A percentile compares a stretch with the other conserved stretches of the same genome.
phyloP scores from a whole-genome alignment of 2,797 vertebrate genomes.

The Apogon talboti region DNA sequence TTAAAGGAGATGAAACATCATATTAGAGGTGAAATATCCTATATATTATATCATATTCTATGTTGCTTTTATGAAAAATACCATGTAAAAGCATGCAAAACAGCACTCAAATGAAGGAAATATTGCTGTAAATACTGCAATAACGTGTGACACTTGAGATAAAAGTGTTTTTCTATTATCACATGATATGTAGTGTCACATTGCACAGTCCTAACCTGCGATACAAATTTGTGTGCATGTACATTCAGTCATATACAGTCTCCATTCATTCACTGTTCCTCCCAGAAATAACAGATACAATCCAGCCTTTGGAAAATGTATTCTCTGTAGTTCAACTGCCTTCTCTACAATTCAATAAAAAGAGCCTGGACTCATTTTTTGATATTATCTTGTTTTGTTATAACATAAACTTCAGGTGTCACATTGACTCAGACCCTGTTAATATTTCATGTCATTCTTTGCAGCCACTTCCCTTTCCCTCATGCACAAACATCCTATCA shows the following conservation, averaged over 20 bases:
- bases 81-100: too few species aligned
- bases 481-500: slow-evolving; percentile 27
- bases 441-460: slow-evolving; percentile 73
- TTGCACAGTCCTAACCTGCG: too few species aligned
- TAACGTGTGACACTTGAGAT: too few species aligned
- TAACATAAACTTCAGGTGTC: slow-evolving; percentile 58
- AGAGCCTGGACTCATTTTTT: slow-evolving; percentile 10
- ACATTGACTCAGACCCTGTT: slow-evolving; percentile 54
- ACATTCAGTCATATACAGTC: slow-evolving; percentile 2
- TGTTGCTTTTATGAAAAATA: too few species aligned
- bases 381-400: slow-evolving; percentile 56
- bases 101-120: too few species aligned
- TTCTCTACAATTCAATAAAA: slow-evolving; percentile 43
- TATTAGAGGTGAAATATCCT: too few species aligned
- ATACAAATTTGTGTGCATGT: neutral
- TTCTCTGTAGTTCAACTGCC: slow-evolving; percentile 18
- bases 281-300: slow-evolving; percentile 7
- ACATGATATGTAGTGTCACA: too few species aligned
- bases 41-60: too few species aligned
- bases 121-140: too few species aligned
- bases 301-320: slow-evolving; percentile 30
- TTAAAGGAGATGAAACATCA: too few species aligned
- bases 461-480: slow-evolving; percentile 37
- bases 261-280: slow-evolving; percentile 19
- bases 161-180: too few species aligned